Percentiles rank a stretch among this genome's conserved stretches.
Conservation (phyloP, 1,140 invertebrate species). For the Schmidtea mediterranea region DNA sequence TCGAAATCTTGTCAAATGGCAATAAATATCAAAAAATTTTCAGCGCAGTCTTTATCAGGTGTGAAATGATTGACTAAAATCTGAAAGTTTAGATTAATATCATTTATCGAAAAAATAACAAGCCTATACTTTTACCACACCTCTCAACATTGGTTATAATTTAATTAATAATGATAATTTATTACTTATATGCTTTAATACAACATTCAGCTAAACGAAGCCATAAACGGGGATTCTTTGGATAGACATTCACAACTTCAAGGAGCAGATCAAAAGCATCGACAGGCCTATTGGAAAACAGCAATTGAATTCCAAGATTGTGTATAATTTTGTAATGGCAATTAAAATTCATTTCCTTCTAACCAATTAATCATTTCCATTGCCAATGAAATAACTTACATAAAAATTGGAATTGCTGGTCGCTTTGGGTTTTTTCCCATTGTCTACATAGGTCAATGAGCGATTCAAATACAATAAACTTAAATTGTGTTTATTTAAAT, state of each 20-base stretch:
- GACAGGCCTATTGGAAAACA: constrained; percentile 41
- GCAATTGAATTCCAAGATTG: constrained; percentile 57
- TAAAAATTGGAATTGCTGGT: constrained; percentile 13
- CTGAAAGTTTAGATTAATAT: no score
- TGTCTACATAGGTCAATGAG: constrained; percentile 50
- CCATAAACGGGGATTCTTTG: constrained; percentile 64
- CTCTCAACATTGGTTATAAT: no score
- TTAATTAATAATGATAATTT: no score
- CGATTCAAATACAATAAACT: constrained; percentile 55
- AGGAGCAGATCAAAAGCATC: constrained; percentile 68
- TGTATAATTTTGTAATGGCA: constrained; percentile 52
- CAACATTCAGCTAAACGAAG: constrained; percentile 60
- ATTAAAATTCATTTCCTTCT: constrained; percentile 16
- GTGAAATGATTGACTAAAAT: no score
- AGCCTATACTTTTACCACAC: no score
- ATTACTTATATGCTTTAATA: constrained; percentile 22
- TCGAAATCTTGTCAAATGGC: no score
- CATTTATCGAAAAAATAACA: no score
- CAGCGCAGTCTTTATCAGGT: no score
- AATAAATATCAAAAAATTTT: no score
- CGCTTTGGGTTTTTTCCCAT: constrained; percentile 24
- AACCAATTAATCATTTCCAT: background rate
- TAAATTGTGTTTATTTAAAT: constrained; percentile 54
- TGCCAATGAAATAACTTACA: background rate
- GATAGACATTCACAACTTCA: constrained; percentile 54